Evolutionary conservation across 37 sponge, comb jelly and placozoan genomes (phyloP).

Genomic region (Chondrilla cf. caribensis): DNA sequence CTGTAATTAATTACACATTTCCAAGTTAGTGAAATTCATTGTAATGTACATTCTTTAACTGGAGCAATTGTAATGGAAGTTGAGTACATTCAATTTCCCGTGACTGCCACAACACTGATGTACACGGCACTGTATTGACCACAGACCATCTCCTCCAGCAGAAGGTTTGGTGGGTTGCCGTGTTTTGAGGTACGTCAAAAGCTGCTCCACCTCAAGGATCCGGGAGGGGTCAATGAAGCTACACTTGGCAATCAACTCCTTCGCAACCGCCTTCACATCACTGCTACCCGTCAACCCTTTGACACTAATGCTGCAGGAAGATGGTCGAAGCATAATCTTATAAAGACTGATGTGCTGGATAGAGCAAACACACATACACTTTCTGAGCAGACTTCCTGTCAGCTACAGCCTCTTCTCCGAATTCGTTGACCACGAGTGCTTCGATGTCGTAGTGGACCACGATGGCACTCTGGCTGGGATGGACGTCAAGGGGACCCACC

Average conservation of each 20-base stretch:
- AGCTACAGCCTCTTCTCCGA: slow-evolving; percentile 79
- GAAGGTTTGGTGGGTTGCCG: slow-evolving; percentile 30
- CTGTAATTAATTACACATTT: too few relatives aligned
- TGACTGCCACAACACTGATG: too few relatives aligned
- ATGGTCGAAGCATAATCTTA: too few relatives aligned
- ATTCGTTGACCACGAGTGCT: slow-evolving; percentile 71
- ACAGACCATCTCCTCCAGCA: neutral
- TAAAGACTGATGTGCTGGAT: too few relatives aligned
- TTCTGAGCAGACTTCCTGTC: slow-evolving; percentile 78
- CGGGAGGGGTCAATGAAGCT: slow-evolving; percentile 64
- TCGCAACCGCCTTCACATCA: slow-evolving; percentile 61
- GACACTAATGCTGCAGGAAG: slow-evolving; percentile 55
- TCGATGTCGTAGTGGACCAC: slow-evolving; percentile 86
- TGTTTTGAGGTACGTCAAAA: slow-evolving; percentile 74
- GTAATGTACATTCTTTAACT: too few relatives aligned
- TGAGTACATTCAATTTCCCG: too few relatives aligned
- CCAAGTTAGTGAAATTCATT: too few relatives aligned
- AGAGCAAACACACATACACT: slow-evolving; percentile 47
- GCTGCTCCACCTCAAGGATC: slow-evolving; percentile 88
- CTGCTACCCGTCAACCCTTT: slow-evolving; percentile 43
- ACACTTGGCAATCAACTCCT: slow-evolving; percentile 62
- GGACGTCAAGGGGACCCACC: slow-evolving; percentile 83
- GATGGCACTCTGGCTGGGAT: slow-evolving; percentile 81
- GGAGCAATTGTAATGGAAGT: too few relatives aligned
- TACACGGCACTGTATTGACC: too few relatives aligned